Conservation (phyloP, 2,888 invertebrate species). For the Perizoma affinitatum region DNA sequence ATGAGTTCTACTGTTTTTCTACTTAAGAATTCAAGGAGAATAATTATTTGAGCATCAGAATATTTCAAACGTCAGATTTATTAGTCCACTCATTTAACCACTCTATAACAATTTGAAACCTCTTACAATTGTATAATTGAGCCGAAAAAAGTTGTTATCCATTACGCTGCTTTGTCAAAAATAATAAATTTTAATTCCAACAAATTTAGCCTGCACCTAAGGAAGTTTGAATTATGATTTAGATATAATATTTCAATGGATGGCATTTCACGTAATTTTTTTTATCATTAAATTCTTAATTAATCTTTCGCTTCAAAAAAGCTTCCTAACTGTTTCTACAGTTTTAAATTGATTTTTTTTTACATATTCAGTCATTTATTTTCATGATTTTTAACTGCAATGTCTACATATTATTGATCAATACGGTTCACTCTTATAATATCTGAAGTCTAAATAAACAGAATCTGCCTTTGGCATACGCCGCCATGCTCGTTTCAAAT, state of each 20-base stretch:
- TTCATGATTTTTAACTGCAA: background rate
- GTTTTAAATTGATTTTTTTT: background rate
- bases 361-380: constrained; percentile 10
- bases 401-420: background rate
- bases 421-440: background rate
- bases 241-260: too few relatives aligned
- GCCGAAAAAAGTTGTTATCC: too few relatives aligned
- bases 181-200: too few relatives aligned
- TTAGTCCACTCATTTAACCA: constrained; percentile 70
- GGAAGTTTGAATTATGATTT: too few relatives aligned
- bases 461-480: too few relatives aligned
- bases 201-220: too few relatives aligned
- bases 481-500: constrained; percentile 61
- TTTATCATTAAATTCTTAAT: too few relatives aligned
- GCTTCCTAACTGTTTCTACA: too few relatives aligned
- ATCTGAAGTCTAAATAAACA: too few relatives aligned
- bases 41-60: constrained; percentile 77
- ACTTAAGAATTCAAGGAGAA: constrained; percentile 67
- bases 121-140: constrained; percentile 10
- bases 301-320: too few relatives aligned
- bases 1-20: constrained; percentile 56
- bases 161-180: too few relatives aligned
- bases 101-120: constrained; percentile 72
- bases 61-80: constrained; percentile 44
- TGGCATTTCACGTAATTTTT: too few relatives aligned